Evolutionary conservation across 2,113 vertebrate species (phyloP).

Genomic region (Crypturellus undulatus): DNA sequence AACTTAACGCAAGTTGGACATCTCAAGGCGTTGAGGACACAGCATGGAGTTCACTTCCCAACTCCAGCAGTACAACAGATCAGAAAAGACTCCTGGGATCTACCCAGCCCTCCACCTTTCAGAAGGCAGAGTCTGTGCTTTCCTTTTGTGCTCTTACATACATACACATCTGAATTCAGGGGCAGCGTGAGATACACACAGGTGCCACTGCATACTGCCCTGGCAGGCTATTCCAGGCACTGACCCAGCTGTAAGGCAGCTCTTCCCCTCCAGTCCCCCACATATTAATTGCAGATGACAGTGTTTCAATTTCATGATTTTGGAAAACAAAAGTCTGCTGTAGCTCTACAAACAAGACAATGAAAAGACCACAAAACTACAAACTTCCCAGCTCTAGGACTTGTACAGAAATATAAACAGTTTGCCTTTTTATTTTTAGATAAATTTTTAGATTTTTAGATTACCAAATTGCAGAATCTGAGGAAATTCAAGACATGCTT

Average conservation of each 20-base stretch:
- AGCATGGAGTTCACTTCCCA: not conserved
- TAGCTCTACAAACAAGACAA: not conserved
- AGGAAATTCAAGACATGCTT: not conserved
- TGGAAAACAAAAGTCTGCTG: not conserved
- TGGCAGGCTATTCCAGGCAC: not conserved
- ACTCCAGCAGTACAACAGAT: rapidly evolving
- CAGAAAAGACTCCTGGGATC: not conserved
- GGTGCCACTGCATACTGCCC: not conserved
- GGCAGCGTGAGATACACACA: not conserved
- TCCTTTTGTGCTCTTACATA: not conserved
- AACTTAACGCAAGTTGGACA: rapidly evolving
- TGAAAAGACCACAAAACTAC: not conserved
- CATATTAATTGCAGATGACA: not conserved
- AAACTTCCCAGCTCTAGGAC: not conserved
- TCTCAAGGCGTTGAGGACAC: not conserved
- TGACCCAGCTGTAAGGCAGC: not conserved
- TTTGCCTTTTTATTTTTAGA: not conserved
- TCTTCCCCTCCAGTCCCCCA: not conserved
- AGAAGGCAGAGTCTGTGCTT: not conserved
- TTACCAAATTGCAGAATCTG: not conserved
- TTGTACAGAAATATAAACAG: not conserved
- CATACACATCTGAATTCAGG: not conserved
- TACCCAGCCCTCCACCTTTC: not conserved
- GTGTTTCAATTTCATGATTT: not conserved
- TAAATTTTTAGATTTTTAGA: no score